These are phyloP conservation scores for Pseudois nayaur DNA, from an alignment of 2,113 vertebrate genomes.

Conservation along the genomic window DNA sequence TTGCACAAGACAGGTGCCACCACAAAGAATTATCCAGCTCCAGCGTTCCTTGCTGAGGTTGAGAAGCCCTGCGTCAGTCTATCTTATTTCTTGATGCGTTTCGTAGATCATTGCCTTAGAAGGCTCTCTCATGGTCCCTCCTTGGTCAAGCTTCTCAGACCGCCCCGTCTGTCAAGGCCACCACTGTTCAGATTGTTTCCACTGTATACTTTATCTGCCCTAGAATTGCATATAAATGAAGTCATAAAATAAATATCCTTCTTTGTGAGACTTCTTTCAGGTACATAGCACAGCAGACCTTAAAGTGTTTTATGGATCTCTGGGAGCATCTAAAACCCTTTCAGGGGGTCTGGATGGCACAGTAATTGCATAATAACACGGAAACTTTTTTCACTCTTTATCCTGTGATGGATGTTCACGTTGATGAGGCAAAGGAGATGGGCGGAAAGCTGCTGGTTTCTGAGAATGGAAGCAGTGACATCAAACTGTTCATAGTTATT, in stretches of 20 bases:
- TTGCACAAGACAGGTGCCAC: not conserved
- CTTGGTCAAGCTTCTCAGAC: not conserved
- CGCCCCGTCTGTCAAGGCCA: rapidly evolving
- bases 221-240: not conserved
- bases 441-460: not conserved
- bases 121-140: not conserved
- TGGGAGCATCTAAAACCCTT: not conserved
- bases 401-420: rapidly evolving
- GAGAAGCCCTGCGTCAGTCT: not conserved
- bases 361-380: not conserved
- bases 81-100: not conserved
- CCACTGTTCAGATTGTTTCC: not conserved
- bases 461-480: too few relatives aligned
- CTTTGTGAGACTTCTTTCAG: not conserved
- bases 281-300: not conserved
- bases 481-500: not conserved
- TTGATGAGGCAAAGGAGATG: not conserved
- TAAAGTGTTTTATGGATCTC: not conserved
- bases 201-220: not conserved
- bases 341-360: not conserved
- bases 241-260: not conserved
- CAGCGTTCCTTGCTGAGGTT: too few relatives aligned
- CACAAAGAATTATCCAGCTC: not conserved
- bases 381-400: not conserved
- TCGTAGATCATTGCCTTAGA: not conserved